Conservation (phyloP, 2,113 vertebrate species). For the Corythoichthys haematopterus region DNA sequence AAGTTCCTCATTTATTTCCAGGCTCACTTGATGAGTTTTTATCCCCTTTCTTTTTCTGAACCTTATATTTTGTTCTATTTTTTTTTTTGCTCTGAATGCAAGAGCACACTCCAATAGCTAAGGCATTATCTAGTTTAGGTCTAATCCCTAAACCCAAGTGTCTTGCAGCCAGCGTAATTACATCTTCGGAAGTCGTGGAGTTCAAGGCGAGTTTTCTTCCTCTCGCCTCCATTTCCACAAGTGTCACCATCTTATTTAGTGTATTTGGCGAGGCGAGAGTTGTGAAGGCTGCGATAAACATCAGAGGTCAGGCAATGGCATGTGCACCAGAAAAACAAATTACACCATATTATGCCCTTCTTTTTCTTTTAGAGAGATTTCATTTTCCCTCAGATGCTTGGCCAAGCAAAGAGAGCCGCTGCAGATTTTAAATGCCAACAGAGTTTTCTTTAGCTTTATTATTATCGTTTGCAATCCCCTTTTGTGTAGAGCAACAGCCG, state of each 20-base stretch:
- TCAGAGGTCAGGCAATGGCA: slow-evolving; percentile 33
- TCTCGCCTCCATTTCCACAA: slow-evolving; percentile 22
- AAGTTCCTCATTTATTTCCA: slow-evolving; percentile 42
- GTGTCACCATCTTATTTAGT: slow-evolving; percentile 15
- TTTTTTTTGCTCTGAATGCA: slow-evolving; percentile 37
- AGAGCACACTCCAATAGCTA: slow-evolving; percentile 33
- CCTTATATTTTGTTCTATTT: slow-evolving; percentile 46
- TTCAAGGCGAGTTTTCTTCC: slow-evolving; percentile 38
- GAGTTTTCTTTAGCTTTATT: slow-evolving; percentile 3
- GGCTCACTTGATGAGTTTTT: slow-evolving; percentile 20
- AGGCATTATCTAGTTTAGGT: slow-evolving; percentile 60
- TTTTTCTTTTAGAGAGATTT: neutral
- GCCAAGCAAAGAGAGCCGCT: slow-evolving; percentile 16
- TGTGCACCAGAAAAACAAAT: slow-evolving; percentile 9
- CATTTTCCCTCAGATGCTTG: neutral
- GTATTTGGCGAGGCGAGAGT: slow-evolving; percentile 11
- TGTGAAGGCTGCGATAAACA: slow-evolving; percentile 6
- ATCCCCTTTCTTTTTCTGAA: slow-evolving; percentile 12
- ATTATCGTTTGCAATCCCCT: slow-evolving; percentile 5
- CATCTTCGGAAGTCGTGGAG: slow-evolving; percentile 48
- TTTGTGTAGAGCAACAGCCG: slow-evolving; percentile 4
- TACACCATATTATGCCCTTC: neutral
- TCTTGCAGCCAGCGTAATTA: slow-evolving; percentile 66
- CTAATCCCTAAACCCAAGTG: slow-evolving; percentile 64
- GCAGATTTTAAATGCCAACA: slow-evolving; percentile 18